Percentiles rank a stretch among this genome's conserved stretches.
Conservation (phyloP, 2,113 vertebrate species). For the Catagonus wagneri region DNA sequence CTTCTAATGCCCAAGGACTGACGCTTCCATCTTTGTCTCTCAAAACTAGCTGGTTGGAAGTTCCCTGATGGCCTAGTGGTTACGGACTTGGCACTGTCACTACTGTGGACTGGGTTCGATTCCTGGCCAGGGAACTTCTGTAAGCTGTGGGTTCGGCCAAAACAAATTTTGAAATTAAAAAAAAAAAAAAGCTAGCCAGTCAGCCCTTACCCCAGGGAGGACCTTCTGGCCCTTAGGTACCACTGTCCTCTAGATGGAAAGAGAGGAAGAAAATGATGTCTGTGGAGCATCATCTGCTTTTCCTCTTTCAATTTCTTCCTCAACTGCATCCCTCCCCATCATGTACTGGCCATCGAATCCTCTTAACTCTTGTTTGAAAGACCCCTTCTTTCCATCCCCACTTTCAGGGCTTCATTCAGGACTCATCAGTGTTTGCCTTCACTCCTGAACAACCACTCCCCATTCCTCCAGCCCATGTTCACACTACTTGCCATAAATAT, state of each 20-base stretch:
- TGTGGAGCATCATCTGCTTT: neutral
- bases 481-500: neutral
- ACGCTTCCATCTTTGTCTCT: neutral
- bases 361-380: neutral
- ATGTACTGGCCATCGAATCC: neutral
- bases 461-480: neutral
- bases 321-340: neutral
- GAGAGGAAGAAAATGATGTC: neutral
- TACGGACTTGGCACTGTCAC: no score
- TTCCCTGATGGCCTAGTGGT: no score
- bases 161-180: no score
- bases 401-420: neutral
- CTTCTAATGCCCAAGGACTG: neutral
- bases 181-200: neutral
- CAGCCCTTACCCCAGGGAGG: neutral
- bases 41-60: neutral
- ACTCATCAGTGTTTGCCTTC: neutral
- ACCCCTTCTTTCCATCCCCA: neutral
- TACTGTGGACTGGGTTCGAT: no score
- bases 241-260: neutral
- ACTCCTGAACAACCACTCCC: neutral
- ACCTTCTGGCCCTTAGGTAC: neutral
- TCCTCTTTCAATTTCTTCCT: neutral
- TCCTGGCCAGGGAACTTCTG: no score
- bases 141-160: no score